A percentile compares a stretch with the other conserved stretches of the same genome.
These are phyloP conservation scores for Meriones psammophilus DNA, from an alignment of 2,797 vertebrate genomes.

Conservation along the genomic window DNA sequence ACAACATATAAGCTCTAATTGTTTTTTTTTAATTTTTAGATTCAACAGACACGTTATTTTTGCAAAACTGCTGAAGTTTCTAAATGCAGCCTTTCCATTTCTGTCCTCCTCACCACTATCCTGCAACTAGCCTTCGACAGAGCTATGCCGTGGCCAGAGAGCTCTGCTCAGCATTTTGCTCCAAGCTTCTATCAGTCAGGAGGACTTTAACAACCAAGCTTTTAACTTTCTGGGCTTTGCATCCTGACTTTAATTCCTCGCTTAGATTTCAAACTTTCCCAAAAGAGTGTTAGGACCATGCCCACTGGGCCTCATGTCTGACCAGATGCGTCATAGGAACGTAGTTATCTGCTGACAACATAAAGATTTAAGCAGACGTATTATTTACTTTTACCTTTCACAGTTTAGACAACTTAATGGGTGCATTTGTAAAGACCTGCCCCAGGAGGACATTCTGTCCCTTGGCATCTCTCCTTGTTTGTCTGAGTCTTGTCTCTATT, in stretches of 20 bases:
- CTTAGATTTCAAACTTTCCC: background rate
- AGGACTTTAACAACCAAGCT: background rate
- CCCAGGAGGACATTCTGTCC: conserved; percentile 30
- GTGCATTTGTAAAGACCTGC: conserved; percentile 16
- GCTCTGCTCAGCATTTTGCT: background rate
- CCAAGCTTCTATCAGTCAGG: background rate
- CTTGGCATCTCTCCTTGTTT: background rate
- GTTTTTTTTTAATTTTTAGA: conserved; percentile 14
- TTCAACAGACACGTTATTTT: conserved; percentile 40
- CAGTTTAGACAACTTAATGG: conserved; percentile 31
- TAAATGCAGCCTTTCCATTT: conserved; percentile 72
- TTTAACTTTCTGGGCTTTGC: background rate
- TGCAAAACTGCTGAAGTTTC: conserved; percentile 64
- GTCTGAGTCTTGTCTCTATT: background rate
- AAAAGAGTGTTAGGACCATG: background rate
- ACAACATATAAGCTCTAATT: conserved; percentile 46
- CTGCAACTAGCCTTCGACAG: background rate
- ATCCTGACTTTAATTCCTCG: conserved; percentile 19
- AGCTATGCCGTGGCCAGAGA: background rate
- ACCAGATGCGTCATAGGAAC: background rate
- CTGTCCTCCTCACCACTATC: background rate
- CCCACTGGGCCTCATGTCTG: background rate
- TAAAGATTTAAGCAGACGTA: conserved; percentile 37
- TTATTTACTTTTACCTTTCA: conserved; percentile 61
- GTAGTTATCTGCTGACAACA: conserved; percentile 29